Percentiles rank a stretch among this genome's conserved stretches.
Evolutionary conservation across 1,140 invertebrate genomes (phyloP).

Genomic region (Drosophila yakuba): DNA sequence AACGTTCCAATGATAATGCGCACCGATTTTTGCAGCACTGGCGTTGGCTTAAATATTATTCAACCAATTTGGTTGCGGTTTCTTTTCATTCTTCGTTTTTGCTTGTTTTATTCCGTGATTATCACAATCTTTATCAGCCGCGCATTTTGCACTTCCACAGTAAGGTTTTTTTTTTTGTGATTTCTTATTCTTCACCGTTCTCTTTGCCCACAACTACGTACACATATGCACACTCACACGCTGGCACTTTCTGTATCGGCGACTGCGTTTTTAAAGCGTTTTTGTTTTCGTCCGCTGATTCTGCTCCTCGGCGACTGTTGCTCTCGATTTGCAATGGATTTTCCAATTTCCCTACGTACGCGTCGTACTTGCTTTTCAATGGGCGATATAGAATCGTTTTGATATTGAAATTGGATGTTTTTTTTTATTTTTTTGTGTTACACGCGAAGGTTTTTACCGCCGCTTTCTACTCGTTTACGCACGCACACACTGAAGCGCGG

Average conservation of each 20-base stretch:
- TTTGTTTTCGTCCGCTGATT: constrained; percentile 73
- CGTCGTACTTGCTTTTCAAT: constrained; percentile 22
- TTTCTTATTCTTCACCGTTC: constrained; percentile 46
- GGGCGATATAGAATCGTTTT: constrained; percentile 14
- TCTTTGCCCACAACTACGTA: constrained; percentile 36
- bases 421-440: constrained; percentile 14
- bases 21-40: constrained; percentile 26
- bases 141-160: constrained; percentile 50
- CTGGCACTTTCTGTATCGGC: constrained; percentile 61
- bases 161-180: constrained; percentile 28
- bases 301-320: constrained; percentile 26
- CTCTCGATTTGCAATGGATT: constrained; percentile 7
- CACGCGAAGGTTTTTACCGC: constrained; percentile 72
- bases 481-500: constrained; percentile 60
- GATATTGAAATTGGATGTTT: constrained; percentile 12
- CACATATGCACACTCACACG: constrained; percentile 48
- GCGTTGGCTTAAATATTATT: constrained; percentile 68
- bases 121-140: constrained; percentile 66
- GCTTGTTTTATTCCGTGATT: constrained; percentile 40
- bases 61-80: constrained; percentile 56
- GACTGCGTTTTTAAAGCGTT: constrained; percentile 62
- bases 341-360: constrained; percentile 8
- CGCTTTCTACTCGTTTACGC: constrained; percentile 74
- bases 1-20: constrained; percentile 24
- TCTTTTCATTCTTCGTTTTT: background rate